A percentile compares a stretch with the other conserved stretches of the same genome.
phyloP scores from a whole-genome alignment of 1,140 invertebrate genomes.

The Ylistrum balloti region DNA sequence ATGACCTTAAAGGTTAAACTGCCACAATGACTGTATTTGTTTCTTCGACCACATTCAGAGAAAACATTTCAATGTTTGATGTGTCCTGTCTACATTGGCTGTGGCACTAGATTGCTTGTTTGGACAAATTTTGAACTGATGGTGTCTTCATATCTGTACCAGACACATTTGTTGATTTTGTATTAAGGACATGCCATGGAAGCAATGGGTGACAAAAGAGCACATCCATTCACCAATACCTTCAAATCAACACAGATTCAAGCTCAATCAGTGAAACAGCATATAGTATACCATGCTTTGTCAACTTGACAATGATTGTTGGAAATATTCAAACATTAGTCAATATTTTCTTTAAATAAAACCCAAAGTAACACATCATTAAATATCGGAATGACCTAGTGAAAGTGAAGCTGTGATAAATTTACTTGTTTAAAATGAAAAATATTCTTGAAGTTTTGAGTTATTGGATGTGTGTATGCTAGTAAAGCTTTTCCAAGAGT shows the following conservation, averaged over 20 bases:
- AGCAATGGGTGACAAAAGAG: background rate
- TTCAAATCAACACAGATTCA: background rate
- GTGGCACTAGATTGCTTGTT: background rate
- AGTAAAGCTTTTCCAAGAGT: background rate
- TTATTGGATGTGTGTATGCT: background rate
- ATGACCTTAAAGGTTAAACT: background rate
- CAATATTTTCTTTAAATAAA: too few species aligned
- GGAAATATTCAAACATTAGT: too few species aligned
- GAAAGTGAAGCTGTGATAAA: too few species aligned
- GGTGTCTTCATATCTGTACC: background rate
- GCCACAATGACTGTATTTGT: background rate
- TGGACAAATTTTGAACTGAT: background rate
- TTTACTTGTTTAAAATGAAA: too few species aligned
- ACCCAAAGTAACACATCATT: too few species aligned
- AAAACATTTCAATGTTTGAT: background rate
- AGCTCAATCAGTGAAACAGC: background rate
- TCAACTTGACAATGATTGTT: too few species aligned
- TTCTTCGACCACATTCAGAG: background rate
- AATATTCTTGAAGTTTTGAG: too few species aligned
- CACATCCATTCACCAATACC: background rate
- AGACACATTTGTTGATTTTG: background rate
- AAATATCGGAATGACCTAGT: too few species aligned
- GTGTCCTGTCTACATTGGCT: background rate
- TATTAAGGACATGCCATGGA: background rate
- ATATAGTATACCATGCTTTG: background rate